Conservation (phyloP, 2,113 vertebrate genomes). For the Ctenomys sociabilis region DNA sequence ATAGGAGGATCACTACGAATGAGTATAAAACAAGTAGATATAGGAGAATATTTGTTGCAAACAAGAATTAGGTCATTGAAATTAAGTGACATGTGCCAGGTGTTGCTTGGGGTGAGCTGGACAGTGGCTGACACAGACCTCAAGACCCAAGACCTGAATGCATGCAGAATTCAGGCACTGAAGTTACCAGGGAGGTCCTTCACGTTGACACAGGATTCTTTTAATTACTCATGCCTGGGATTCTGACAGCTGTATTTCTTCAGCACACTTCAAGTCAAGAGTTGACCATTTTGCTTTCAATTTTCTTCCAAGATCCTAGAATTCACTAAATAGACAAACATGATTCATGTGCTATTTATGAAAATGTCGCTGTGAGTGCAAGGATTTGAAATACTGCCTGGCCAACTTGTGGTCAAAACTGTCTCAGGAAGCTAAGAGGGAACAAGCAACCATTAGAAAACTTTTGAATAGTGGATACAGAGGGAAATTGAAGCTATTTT, state of each 20-base stretch:
- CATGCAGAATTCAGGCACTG: background rate
- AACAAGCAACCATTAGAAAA: background rate
- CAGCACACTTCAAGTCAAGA: background rate
- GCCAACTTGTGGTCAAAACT: background rate
- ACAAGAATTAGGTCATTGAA: background rate
- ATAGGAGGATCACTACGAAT: too few species aligned
- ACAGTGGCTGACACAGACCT: background rate
- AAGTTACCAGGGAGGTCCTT: background rate
- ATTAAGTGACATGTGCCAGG: background rate
- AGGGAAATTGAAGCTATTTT: background rate
- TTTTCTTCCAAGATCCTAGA: background rate
- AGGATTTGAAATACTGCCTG: background rate
- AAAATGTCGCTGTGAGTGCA: background rate
- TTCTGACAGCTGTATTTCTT: background rate
- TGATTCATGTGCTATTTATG: background rate
- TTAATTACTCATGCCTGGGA: background rate
- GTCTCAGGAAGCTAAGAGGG: background rate
- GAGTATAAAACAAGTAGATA: background rate
- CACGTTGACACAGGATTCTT: background rate
- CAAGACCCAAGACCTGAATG: background rate
- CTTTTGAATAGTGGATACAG: background rate
- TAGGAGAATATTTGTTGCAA: background rate
- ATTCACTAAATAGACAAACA: background rate
- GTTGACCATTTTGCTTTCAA: background rate
- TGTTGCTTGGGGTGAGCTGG: background rate